A percentile compares a stretch with the other conserved stretches of the same genome.
Conservation (phyloP, 2,113 vertebrate genomes). For the Actinemys pallida region DNA sequence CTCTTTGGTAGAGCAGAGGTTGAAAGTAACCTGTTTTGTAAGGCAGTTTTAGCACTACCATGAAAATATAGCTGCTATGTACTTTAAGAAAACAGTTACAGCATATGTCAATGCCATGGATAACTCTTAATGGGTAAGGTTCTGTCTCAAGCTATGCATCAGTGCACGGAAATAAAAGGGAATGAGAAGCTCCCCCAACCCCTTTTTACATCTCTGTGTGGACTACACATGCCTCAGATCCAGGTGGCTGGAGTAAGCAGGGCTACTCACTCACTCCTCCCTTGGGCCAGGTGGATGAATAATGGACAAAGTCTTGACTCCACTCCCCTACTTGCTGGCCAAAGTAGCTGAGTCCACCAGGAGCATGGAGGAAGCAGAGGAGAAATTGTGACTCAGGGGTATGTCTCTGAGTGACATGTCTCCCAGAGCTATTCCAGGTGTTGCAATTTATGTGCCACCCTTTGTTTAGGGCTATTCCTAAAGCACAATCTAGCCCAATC, state of each 20-base stretch:
- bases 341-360: neutral
- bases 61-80: neutral
- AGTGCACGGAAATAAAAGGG: neutral
- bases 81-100: neutral
- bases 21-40: neutral
- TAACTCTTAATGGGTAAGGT: neutral
- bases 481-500: too few relatives aligned
- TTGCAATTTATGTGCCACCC: too few relatives aligned
- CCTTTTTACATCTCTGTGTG: neutral
- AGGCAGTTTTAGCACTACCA: neutral
- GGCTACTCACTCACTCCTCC: neutral
- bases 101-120: neutral
- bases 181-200: neutral
- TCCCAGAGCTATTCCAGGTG: too few relatives aligned
- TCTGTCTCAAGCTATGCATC: neutral
- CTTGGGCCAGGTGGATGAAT: neutral
- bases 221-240: neutral
- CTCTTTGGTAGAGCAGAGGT: neutral
- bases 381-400: neutral
- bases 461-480: too few relatives aligned
- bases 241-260: neutral
- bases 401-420: neutral
- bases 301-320: neutral
- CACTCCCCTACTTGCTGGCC: neutral
- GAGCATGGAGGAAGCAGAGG: neutral